phyloP scores from a whole-genome alignment of 1,140 invertebrate species.

The Vanessa atalanta region DNA sequence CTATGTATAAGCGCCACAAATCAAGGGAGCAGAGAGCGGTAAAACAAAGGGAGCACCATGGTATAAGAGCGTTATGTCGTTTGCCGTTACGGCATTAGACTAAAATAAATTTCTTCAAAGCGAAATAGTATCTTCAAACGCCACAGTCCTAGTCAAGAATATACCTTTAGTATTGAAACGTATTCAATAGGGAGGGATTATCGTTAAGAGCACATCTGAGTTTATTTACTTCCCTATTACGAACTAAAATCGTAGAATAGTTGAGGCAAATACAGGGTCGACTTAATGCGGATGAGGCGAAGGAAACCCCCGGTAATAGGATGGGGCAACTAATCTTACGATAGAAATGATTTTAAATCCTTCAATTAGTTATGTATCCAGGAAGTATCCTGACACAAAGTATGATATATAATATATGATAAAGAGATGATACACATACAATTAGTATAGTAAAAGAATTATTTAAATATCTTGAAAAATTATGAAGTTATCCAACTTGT shows the following conservation, averaged over 20 bases:
- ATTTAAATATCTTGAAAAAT: too few relatives aligned
- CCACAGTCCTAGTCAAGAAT: not conserved
- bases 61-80: not conserved
- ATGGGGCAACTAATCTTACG: not conserved
- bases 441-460: too few relatives aligned
- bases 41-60: too few relatives aligned
- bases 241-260: conserved; percentile 14
- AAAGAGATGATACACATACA: not conserved
- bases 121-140: not conserved
- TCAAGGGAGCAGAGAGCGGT: too few relatives aligned
- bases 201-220: conserved; percentile 23
- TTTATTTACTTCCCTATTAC: conserved; percentile 14
- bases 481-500: too few relatives aligned
- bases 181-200: conserved; percentile 39
- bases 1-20: too few relatives aligned
- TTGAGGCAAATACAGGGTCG: conserved; percentile 6
- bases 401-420: too few relatives aligned
- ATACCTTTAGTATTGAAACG: conserved; percentile 1
- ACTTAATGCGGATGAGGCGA: conserved; percentile 3
- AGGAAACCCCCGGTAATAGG: conserved; percentile 1
- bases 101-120: not conserved
- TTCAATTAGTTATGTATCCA: not conserved
- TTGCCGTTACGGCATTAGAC: not conserved
- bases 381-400: not conserved
- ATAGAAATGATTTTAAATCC: not conserved